Conservation (phyloP, 2,113 vertebrate genomes). For the Nasalis larvatus region DNA sequence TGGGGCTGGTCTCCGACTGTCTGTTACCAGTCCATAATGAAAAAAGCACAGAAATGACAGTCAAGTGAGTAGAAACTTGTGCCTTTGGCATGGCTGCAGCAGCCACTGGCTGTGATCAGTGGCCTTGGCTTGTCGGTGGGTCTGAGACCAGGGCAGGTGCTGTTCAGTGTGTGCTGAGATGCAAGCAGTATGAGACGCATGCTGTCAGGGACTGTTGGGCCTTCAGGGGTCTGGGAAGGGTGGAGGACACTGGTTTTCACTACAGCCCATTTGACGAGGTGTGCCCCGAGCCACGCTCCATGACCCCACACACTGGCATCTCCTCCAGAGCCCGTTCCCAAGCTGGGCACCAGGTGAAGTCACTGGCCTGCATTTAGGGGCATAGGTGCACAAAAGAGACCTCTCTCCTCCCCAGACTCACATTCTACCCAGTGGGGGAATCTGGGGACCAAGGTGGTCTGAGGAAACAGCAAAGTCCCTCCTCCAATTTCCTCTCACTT, state of each 20-base stretch:
- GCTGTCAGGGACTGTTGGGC: background rate
- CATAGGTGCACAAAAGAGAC: too few relatives aligned
- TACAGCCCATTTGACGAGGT: background rate
- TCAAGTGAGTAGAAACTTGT: background rate
- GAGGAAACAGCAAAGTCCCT: background rate
- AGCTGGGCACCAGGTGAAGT: background rate
- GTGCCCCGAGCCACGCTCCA: rapidly evolving
- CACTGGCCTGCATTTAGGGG: background rate
- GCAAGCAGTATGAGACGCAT: too few relatives aligned
- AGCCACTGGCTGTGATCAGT: rapidly evolving
- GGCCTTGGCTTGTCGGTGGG: background rate
- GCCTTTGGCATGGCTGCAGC: background rate
- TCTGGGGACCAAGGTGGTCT: background rate
- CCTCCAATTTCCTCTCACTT: background rate
- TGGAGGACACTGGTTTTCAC: background rate
- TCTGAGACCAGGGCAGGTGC: background rate
- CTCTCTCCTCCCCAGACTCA: background rate
- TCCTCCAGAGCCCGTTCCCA: background rate
- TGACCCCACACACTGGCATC: background rate
- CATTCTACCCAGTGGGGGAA: rapidly evolving
- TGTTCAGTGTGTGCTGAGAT: background rate
- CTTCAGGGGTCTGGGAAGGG: background rate
- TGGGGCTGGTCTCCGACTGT: rapidly evolving
- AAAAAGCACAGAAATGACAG: background rate
- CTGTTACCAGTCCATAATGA: too few relatives aligned